These are phyloP conservation scores for Drosophila birchii DNA, from an alignment of 2,888 invertebrate genomes.

Conservation along the genomic window DNA sequence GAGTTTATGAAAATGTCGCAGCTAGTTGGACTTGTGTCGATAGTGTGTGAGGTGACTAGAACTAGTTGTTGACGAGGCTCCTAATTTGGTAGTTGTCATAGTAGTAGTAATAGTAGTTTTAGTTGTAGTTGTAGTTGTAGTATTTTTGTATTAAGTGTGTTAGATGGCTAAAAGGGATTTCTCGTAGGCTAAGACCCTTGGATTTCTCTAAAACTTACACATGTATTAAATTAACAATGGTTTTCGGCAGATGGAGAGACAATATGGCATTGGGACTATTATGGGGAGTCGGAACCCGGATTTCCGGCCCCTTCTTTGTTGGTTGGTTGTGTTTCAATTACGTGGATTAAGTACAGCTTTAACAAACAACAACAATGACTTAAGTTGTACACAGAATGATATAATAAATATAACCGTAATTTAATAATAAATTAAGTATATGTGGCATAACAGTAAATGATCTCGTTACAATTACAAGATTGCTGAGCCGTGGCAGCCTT, in stretches of 20 bases:
- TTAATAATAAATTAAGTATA: constrained; percentile 46
- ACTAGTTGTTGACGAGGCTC: constrained; percentile 43
- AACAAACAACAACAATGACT: constrained; percentile 77
- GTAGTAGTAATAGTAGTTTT: constrained; percentile 21
- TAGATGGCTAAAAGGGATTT: constrained; percentile 28
- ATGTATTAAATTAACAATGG: constrained; percentile 78
- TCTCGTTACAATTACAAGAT: constrained; percentile 72
- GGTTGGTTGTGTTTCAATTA: constrained; percentile 11
- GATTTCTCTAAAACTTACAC: constrained; percentile 66
- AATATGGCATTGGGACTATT: constrained; percentile 15
- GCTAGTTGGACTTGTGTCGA: constrained; percentile 43
- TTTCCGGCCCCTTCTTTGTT: constrained; percentile 7
- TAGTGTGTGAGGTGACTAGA: constrained; percentile 58
- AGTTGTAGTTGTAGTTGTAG: constrained; percentile 9
- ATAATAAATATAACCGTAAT: constrained; percentile 48
- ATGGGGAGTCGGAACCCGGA: not conserved
- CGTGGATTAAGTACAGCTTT: constrained; percentile 71
- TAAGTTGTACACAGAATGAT: constrained; percentile 54
- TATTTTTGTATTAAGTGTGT: constrained; percentile 11
- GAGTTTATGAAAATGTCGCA: constrained; percentile 60
- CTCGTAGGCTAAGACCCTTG: constrained; percentile 45
- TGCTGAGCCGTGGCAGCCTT: constrained; percentile 75
- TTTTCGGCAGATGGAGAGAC: constrained; percentile 67
- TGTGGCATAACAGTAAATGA: constrained; percentile 63
- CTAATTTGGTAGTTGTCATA: constrained; percentile 22